Percentiles rank a stretch among this genome's conserved stretches.
Evolutionary conservation across 2,113 vertebrate genomes (phyloP).

Genomic region (Vicugna pacos): DNA sequence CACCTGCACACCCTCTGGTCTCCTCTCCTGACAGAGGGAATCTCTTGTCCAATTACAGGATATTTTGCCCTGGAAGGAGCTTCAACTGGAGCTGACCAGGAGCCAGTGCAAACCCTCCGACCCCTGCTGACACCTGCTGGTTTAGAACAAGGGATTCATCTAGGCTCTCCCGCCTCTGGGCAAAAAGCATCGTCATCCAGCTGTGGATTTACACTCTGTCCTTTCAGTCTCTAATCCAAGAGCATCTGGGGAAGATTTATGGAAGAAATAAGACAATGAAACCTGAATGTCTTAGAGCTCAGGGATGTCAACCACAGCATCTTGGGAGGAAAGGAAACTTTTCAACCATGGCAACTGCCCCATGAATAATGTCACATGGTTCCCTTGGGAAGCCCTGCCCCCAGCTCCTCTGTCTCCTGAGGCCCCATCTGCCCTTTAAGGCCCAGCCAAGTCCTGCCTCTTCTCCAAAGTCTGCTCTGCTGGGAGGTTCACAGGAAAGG

Average conservation of each 20-base stretch:
- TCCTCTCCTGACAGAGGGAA: neutral
- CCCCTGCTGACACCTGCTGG: neutral
- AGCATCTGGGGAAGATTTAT: neutral
- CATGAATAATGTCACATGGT: rapidly evolving
- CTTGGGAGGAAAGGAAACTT: neutral
- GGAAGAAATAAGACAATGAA: neutral
- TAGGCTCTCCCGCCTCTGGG: neutral
- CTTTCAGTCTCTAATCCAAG: neutral
- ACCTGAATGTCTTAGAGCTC: neutral
- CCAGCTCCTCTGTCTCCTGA: neutral
- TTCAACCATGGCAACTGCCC: neutral
- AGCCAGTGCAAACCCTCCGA: neutral
- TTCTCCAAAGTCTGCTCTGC: neutral
- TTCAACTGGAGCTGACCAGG: neutral
- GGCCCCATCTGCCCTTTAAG: neutral
- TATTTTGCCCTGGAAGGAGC: neutral
- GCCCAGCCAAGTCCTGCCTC: neutral
- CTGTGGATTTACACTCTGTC: neutral
- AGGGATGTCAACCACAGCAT: neutral
- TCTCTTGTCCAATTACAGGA: neutral
- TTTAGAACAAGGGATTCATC: neutral
- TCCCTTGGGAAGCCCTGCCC: too few species aligned
- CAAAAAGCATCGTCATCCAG: rapidly evolving
- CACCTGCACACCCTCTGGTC: neutral
- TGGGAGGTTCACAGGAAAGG: neutral